A percentile compares a stretch with the other conserved stretches of the same genome.
phyloP scores from a whole-genome alignment of 2,797 vertebrate species.

The Oophaga sylvatica region DNA sequence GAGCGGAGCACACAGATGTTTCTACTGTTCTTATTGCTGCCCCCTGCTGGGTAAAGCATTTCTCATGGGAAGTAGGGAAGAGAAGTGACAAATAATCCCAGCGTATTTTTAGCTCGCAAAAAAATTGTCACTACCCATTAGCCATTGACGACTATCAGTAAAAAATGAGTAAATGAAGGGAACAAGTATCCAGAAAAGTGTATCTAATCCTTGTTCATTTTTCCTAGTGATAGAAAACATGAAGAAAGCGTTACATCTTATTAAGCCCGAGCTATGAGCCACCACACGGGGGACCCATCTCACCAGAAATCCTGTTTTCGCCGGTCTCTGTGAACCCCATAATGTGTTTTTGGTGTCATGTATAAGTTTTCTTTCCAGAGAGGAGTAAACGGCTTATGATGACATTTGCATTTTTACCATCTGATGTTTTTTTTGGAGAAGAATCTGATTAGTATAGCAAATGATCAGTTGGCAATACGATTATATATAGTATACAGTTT shows the following conservation, averaged over 20 bases:
- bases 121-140: not conserved
- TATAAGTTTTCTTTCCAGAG: not conserved
- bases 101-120: not conserved
- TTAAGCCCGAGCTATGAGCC: constrained; percentile 75
- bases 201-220: constrained; percentile 49
- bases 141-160: not conserved
- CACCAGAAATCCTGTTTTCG: not conserved
- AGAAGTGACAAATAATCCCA: not conserved
- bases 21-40: not conserved
- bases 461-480: too few species aligned
- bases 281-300: constrained; percentile 33
- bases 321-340: not conserved
- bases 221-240: constrained; percentile 78
- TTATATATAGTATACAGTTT: too few species aligned
- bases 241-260: constrained; percentile 78
- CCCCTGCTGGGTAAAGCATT: not conserved
- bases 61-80: not conserved
- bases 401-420: too few species aligned
- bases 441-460: too few species aligned
- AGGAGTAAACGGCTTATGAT: not conserved
- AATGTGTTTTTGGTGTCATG: not conserved
- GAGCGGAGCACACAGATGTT: too few species aligned
- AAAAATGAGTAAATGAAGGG: not conserved
- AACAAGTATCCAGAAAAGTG: not conserved
- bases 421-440: too few species aligned